These are phyloP conservation scores for Drosophila guanche DNA, from an alignment of 1,140 invertebrate genomes.

Conservation along the genomic window DNA sequence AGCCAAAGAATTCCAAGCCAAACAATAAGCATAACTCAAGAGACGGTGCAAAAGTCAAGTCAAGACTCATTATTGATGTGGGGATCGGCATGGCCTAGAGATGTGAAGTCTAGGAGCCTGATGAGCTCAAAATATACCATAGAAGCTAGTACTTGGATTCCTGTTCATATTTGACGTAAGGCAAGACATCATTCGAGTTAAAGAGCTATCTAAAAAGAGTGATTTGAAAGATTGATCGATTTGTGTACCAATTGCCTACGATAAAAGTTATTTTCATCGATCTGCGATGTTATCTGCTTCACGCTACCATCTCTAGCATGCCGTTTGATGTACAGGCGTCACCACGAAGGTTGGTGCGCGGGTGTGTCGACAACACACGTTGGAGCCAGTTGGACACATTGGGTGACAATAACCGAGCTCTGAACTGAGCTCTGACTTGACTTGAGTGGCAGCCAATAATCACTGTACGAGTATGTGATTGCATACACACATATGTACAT, in stretches of 20 bases:
- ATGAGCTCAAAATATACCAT: no score
- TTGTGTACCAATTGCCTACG: no score
- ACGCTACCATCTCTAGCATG: constrained; percentile 23
- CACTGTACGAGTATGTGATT: background rate
- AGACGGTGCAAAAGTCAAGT: constrained; percentile 32
- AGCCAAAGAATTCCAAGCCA: constrained; percentile 44
- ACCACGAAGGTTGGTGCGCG: constrained; percentile 20
- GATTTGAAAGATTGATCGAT: no score
- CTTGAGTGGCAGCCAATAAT: constrained; percentile 55
- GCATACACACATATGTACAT: constrained; percentile 8
- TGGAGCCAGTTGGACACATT: constrained; percentile 20
- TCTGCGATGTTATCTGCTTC: no score
- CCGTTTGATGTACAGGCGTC: constrained; percentile 57
- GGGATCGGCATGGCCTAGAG: constrained; percentile 1
- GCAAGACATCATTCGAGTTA: no score
- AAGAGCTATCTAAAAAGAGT: no score
- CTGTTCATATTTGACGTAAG: no score
- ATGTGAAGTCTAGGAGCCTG: background rate
- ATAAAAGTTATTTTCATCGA: no score
- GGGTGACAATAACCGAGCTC: constrained; percentile 46
- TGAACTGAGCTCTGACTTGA: constrained; percentile 44
- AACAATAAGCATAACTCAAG: constrained; percentile 55
- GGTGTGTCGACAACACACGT: constrained; percentile 38
- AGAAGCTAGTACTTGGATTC: no score
- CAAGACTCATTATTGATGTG: constrained; percentile 48